phyloP scores from a whole-genome alignment of 1,140 invertebrate species.

The Lepeophtheirus salmonis region DNA sequence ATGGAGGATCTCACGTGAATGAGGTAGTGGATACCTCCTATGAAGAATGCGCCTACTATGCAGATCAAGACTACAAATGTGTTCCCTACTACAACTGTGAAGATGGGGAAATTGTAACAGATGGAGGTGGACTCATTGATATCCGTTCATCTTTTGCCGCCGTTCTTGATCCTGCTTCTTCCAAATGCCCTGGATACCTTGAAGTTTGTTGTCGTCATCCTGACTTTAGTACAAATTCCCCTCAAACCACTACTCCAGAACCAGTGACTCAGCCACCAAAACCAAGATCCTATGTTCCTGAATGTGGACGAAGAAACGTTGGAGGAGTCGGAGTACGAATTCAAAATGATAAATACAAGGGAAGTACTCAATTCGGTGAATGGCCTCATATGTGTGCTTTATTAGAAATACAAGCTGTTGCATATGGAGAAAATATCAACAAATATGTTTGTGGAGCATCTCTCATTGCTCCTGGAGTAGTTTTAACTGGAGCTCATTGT shows the following conservation, averaged over 20 bases:
- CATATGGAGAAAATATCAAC: constrained; percentile 21
- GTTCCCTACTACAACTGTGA: constrained; percentile 46
- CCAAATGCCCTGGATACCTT: constrained; percentile 22
- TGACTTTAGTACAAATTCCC: constrained; percentile 19
- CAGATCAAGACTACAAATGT: constrained; percentile 22
- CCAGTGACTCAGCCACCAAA: constrained; percentile 5
- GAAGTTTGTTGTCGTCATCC: constrained; percentile 27
- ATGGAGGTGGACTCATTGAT: constrained; percentile 54
- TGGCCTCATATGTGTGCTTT: constrained; percentile 27
- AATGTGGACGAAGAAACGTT: constrained; percentile 47
- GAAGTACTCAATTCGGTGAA: constrained; percentile 27
- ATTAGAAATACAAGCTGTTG: constrained; percentile 20
- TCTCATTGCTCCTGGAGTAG: constrained; percentile 31
- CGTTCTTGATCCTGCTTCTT: constrained; percentile 7
- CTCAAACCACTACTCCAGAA: background rate
- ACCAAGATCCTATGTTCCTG: constrained; percentile 24
- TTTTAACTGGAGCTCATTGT: constrained; percentile 37
- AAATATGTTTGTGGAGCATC: constrained; percentile 32
- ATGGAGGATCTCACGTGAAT: background rate
- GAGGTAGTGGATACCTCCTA: constrained; percentile 1
- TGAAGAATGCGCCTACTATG: constrained; percentile 9
- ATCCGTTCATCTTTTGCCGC: constrained; percentile 31
- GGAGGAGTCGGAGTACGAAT: constrained; percentile 48
- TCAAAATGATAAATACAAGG: constrained; percentile 31
- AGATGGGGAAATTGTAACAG: constrained; percentile 40